Conservation (phyloP, 2,888 invertebrate species). For the Cataglyphis altisquamis region DNA sequence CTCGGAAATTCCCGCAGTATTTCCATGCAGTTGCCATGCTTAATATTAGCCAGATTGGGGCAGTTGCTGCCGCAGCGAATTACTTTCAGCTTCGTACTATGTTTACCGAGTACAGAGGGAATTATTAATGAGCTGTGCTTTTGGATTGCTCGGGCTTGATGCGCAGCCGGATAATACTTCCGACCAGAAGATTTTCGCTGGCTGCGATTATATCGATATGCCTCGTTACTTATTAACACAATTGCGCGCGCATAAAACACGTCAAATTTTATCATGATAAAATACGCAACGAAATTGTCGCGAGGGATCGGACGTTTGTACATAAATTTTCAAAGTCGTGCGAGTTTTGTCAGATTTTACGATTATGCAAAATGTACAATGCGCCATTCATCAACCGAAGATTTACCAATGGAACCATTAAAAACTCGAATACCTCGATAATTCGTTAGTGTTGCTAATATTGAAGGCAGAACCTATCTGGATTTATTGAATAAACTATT, state of each 20-base stretch:
- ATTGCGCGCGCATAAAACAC: slow-evolving; percentile 31
- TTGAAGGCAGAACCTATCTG: neutral
- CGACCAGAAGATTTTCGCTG: slow-evolving; percentile 39
- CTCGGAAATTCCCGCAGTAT: slow-evolving; percentile 21
- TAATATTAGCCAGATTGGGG: slow-evolving; percentile 54
- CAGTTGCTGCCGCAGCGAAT: slow-evolving; percentile 59
- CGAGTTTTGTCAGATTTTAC: slow-evolving; percentile 28
- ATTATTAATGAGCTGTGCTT: slow-evolving; percentile 70
- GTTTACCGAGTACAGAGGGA: slow-evolving; percentile 36
- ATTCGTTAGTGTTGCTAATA: neutral
- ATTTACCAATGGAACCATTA: neutral
- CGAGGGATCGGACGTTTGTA: neutral
- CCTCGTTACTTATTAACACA: slow-evolving; percentile 40
- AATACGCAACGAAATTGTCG: slow-evolving; percentile 5
- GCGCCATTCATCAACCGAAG: neutral
- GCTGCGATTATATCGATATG: slow-evolving; percentile 56
- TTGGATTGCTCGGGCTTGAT: slow-evolving; percentile 54
- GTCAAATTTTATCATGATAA: slow-evolving; percentile 10
- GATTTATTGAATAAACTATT: neutral
- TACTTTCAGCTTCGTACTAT: slow-evolving; percentile 51
- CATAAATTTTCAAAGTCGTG: slow-evolving; percentile 15
- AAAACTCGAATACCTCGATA: neutral
- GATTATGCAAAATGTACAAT: neutral
- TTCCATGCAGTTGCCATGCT: slow-evolving; percentile 2
- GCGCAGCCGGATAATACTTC: slow-evolving; percentile 63